phyloP scores from a whole-genome alignment of 1,140 invertebrate species.

The Camponotus floridanus region DNA sequence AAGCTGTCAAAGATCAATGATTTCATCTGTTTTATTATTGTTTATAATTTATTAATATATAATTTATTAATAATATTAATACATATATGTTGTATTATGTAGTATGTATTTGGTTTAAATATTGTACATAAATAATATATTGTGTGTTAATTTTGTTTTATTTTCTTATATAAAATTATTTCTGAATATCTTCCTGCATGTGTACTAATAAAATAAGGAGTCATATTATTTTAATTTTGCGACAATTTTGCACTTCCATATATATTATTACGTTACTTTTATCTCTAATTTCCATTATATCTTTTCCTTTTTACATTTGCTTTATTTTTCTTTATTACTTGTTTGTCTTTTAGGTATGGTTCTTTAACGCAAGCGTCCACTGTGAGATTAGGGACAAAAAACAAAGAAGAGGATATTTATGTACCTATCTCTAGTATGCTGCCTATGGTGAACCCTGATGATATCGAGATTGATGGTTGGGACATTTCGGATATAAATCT shows the following conservation, averaged over 20 bases:
- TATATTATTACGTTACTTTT: background rate
- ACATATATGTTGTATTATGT: too few relatives aligned
- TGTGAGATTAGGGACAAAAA: slow-evolving; percentile 93
- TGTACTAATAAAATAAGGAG: too few relatives aligned
- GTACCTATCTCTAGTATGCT: slow-evolving; percentile 93
- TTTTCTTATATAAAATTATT: too few relatives aligned
- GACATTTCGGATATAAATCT: slow-evolving; percentile 96
- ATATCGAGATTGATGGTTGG: slow-evolving; percentile 97
- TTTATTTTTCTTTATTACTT: background rate
- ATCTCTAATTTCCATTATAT: too few relatives aligned
- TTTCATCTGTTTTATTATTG: too few relatives aligned
- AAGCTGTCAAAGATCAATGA: background rate
- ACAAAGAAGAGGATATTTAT: slow-evolving; percentile 91
- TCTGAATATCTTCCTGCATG: too few relatives aligned
- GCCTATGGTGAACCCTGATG: slow-evolving; percentile 96
- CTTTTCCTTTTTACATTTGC: background rate
- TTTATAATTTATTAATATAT: too few relatives aligned
- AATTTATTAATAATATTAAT: too few relatives aligned
- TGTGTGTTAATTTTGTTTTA: too few relatives aligned
- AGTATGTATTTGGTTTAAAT: too few relatives aligned
- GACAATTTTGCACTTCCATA: background rate
- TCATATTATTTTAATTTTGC: too few relatives aligned
- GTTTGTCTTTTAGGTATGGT: slow-evolving; percentile 88
- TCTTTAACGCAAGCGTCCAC: slow-evolving; percentile 97
- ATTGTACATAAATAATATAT: too few relatives aligned